These are phyloP conservation scores for Amphiprion clarkii DNA, from an alignment of 2,797 vertebrate genomes.

Conservation along the genomic window DNA sequence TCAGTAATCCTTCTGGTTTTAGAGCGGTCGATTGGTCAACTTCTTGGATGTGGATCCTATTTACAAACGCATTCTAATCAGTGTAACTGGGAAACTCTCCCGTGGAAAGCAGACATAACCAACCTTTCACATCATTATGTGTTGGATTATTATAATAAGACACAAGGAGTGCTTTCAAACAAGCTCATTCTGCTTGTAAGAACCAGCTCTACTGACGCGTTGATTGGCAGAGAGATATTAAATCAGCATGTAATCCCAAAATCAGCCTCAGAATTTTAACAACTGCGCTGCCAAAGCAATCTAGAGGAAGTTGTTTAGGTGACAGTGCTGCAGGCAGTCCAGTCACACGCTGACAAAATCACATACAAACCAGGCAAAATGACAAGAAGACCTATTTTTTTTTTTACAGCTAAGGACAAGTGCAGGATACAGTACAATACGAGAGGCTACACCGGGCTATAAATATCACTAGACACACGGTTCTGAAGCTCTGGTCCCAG, in stretches of 20 bases:
- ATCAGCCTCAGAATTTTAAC: slow-evolving; percentile 7
- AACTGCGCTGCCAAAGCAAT: slow-evolving; percentile 21
- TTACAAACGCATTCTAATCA: background rate
- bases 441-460: slow-evolving; percentile 44
- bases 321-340: slow-evolving; percentile 28
- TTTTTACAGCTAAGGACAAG: slow-evolving; percentile 46
- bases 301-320: slow-evolving; percentile 19
- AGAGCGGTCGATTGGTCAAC: too few relatives aligned
- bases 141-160: background rate
- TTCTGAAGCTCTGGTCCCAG: slow-evolving; percentile 43
- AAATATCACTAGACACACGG: slow-evolving; percentile 60
- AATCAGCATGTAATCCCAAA: background rate
- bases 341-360: slow-evolving; percentile 33
- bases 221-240: slow-evolving; percentile 7
- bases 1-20: too few relatives aligned
- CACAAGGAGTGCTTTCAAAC: background rate
- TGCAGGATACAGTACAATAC: slow-evolving; percentile 44
- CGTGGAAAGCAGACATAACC: background rate
- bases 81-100: background rate
- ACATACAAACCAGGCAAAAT: slow-evolving; percentile 17
- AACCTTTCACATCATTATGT: background rate
- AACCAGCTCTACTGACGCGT: background rate
- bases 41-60: background rate
- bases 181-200: background rate
- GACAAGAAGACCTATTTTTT: slow-evolving; percentile 48